Conservation (phyloP, 2,797 vertebrate genomes). For the Salarias fasciatus region DNA sequence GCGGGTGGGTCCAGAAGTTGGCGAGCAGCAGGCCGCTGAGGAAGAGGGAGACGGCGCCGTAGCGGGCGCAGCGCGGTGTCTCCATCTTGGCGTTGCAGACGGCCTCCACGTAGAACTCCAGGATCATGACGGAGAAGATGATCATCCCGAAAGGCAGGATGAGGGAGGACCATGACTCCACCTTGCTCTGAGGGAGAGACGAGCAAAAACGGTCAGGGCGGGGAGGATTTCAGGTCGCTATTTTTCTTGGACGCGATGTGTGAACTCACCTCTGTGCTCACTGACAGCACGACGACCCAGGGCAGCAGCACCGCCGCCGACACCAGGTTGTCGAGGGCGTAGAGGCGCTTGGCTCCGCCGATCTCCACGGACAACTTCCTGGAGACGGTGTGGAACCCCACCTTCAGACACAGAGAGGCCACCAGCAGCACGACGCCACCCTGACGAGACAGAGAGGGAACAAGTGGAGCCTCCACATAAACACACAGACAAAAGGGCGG, state of each 20-base stretch:
- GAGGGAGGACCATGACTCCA: constrained; percentile 94
- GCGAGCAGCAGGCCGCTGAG: constrained; percentile 91
- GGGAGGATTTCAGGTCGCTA: too few species aligned
- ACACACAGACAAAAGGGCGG: too few species aligned
- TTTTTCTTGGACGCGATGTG: too few species aligned
- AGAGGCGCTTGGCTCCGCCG: constrained; percentile 94
- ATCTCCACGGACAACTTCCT: constrained; percentile 94
- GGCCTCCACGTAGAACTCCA: constrained; percentile 98
- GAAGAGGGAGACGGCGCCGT: constrained; percentile 87
- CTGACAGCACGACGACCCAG: constrained; percentile 93
- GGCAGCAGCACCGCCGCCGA: constrained; percentile 91
- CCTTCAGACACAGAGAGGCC: constrained; percentile 91
- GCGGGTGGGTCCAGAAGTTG: constrained; percentile 96
- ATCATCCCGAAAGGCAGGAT: constrained; percentile 90
- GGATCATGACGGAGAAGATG: constrained; percentile 91
- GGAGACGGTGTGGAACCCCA: constrained; percentile 93
- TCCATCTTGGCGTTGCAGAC: constrained; percentile 94
- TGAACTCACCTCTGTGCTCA: constrained; percentile 90
- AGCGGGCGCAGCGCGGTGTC: constrained; percentile 87
- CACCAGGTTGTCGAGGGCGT: constrained; percentile 93
- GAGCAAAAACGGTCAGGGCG: neutral
- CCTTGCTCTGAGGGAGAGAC: constrained; percentile 87
- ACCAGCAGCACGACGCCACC: constrained; percentile 96
- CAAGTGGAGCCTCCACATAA: neutral
- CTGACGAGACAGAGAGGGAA: constrained; percentile 67